phyloP scores from a whole-genome alignment of 1,140 invertebrate genomes.

The Zaprionus capensis region DNA sequence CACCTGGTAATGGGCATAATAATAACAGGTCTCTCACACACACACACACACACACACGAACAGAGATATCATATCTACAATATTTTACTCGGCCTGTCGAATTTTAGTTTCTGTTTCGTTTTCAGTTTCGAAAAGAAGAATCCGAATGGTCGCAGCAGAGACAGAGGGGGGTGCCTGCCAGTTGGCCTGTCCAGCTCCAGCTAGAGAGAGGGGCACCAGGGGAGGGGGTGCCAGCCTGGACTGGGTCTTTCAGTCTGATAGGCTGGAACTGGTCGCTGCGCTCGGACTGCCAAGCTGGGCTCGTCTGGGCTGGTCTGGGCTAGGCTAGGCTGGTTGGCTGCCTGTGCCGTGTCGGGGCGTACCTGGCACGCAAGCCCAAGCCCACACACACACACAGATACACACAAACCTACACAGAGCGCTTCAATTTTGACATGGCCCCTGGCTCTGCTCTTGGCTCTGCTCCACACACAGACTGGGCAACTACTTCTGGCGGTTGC shows the following conservation, averaged over 20 bases:
- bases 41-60: neutral
- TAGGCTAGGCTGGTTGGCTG: slow-evolving; percentile 28
- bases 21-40: slow-evolving; percentile 27
- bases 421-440: slow-evolving; percentile 67
- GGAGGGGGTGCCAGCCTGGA: neutral
- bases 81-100: slow-evolving; percentile 23
- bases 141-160: slow-evolving; percentile 21
- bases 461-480: slow-evolving; percentile 61
- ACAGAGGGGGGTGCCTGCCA: neutral
- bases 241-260: slow-evolving; percentile 55
- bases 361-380: slow-evolving; percentile 65
- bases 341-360: slow-evolving; percentile 66
- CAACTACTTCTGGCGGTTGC: slow-evolving; percentile 72
- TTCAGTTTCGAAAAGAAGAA: slow-evolving; percentile 37
- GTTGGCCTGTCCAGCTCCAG: slow-evolving; percentile 46
- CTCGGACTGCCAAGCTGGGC: slow-evolving; percentile 53
- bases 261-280: slow-evolving; percentile 66
- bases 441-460: neutral
- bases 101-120: slow-evolving; percentile 35
- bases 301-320: neutral
- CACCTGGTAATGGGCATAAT: slow-evolving; percentile 38
- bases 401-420: slow-evolving; percentile 16
- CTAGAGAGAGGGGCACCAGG: slow-evolving; percentile 2
- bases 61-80: slow-evolving; percentile 8
- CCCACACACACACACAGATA: slow-evolving; percentile 31